These are phyloP conservation scores for Metridium senile DNA, from an alignment of 92 coral and sea anemone species.

Conservation along the genomic window DNA sequence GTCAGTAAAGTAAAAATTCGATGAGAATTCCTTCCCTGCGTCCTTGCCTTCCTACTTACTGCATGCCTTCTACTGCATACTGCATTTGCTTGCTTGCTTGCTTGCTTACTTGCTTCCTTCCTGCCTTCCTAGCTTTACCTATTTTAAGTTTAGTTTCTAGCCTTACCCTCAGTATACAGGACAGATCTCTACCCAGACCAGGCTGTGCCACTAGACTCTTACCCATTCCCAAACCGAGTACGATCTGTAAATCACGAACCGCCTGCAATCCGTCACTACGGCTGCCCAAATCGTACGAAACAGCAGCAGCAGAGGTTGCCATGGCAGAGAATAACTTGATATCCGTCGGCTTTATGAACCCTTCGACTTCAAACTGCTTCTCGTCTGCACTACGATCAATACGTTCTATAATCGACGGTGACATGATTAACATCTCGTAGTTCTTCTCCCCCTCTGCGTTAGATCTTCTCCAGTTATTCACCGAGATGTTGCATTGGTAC, in stretches of 20 bases:
- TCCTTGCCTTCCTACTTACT: too few species aligned
- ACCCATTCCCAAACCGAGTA: slow-evolving; percentile 82
- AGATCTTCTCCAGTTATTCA: slow-evolving; percentile 62
- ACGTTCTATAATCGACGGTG: slow-evolving; percentile 63
- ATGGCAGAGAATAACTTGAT: slow-evolving; percentile 79
- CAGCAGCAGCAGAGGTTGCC: slow-evolving; percentile 92
- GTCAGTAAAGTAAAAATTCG: too few species aligned
- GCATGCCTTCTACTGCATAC: too few species aligned
- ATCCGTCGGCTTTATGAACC: slow-evolving; percentile 67
- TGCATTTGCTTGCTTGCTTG: too few species aligned
- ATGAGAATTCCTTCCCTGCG: too few species aligned
- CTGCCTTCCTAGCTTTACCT: too few species aligned
- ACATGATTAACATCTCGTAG: slow-evolving; percentile 55
- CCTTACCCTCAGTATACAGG: slow-evolving; percentile 47
- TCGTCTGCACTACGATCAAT: slow-evolving; percentile 50
- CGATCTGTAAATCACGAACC: slow-evolving; percentile 70
- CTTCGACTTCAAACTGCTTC: slow-evolving; percentile 55
- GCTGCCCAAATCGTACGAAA: slow-evolving; percentile 75
- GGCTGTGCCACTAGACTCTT: slow-evolving; percentile 55
- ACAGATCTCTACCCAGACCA: background rate
- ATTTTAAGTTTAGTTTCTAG: too few species aligned
- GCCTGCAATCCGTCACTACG: slow-evolving; percentile 37
- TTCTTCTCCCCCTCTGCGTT: slow-evolving; percentile 19
- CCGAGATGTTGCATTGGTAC: slow-evolving; percentile 79
- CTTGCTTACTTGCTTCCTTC: too few species aligned